Percentiles rank a stretch among this genome's conserved stretches.
phyloP scores from a whole-genome alignment of 2,797 vertebrate genomes.

The Trematocara caparti region DNA sequence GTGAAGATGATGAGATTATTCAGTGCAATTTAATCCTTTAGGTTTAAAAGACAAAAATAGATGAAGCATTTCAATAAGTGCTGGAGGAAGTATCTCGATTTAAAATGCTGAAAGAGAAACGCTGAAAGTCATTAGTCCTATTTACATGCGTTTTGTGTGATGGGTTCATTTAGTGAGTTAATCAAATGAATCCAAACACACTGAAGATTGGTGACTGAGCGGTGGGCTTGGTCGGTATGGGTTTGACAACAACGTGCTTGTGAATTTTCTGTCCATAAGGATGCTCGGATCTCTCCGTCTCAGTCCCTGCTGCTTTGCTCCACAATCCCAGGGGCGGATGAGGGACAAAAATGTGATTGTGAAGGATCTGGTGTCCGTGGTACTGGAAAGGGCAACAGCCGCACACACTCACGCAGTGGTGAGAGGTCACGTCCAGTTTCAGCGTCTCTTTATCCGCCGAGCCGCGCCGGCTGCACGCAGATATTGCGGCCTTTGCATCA shows the following conservation, averaged over 20 bases:
- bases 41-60: constrained; percentile 42
- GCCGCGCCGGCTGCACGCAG: constrained; percentile 36
- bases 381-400: constrained; percentile 89
- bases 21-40: constrained; percentile 62
- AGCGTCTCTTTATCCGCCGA: constrained; percentile 75
- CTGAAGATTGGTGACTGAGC: constrained; percentile 87
- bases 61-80: constrained; percentile 62
- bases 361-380: constrained; percentile 85
- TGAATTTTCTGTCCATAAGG: constrained; percentile 80
- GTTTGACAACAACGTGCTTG: constrained; percentile 92
- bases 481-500: constrained; percentile 45
- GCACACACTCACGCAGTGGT: constrained; percentile 77
- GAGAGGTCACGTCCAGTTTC: constrained; percentile 71
- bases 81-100: constrained; percentile 36
- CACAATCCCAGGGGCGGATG: constrained; percentile 80
- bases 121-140: constrained; percentile 29
- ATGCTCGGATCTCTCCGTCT: constrained; percentile 62
- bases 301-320: constrained; percentile 74
- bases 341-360: constrained; percentile 76
- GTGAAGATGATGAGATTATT: constrained; percentile 23
- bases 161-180: background rate
- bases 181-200: constrained; percentile 92
- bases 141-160: constrained; percentile 24
- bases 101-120: constrained; percentile 12
- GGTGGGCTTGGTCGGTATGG: constrained; percentile 93